Base-by-base conservation (phyloP, 1,140 invertebrate species). In the Heliconius eleuchia region DNA sequence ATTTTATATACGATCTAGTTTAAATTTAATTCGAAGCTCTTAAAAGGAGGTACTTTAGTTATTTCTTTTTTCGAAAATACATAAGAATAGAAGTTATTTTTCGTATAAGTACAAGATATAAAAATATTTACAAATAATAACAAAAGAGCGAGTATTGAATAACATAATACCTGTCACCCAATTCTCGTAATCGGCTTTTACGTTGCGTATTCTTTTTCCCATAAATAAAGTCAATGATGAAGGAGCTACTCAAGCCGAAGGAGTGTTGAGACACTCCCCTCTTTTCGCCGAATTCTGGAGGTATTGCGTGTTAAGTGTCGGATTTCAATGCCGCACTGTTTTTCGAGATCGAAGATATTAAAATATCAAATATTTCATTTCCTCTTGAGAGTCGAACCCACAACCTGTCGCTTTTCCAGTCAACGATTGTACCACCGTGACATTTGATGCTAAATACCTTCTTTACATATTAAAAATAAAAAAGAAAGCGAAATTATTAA, bases 111-210 rank as follows among this genome's bases (percentile, higher is more conserved):
- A 60, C 8, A 60, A 60, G 19, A 60, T 60, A 60, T 60, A 19
- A 23, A 23, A 23, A 60, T 60, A 60, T 60, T 60, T 60, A 60
- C 8, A 11, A 60, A 60, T 19, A 52, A 6, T 60, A 60, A 60
- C 55, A 52, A 7, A 60, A 60, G 7, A 23, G 55, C 70, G n/a
- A 27, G 60, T 76, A 76, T 76, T 76, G 39, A 23, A 76, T 76
- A 42, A 66, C 57, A 46, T 76, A 76, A 76, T 66, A 66, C 57
- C 55, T 18, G 74, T 75, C 74, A 75, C 55, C 37, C 74, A 75
- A 39, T 55, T 60, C 74, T 66, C 60, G 57, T 76, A 76, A 76
- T 76, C 18, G 74, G 74, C 37, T 76, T 76, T 76, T 27, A 34
- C 37, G 19, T 76, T 37, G 30, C 0, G 9, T 60, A 2, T 52